phyloP scores from a whole-genome alignment of 2,888 invertebrate species.

The Danaus chrysippus region DNA sequence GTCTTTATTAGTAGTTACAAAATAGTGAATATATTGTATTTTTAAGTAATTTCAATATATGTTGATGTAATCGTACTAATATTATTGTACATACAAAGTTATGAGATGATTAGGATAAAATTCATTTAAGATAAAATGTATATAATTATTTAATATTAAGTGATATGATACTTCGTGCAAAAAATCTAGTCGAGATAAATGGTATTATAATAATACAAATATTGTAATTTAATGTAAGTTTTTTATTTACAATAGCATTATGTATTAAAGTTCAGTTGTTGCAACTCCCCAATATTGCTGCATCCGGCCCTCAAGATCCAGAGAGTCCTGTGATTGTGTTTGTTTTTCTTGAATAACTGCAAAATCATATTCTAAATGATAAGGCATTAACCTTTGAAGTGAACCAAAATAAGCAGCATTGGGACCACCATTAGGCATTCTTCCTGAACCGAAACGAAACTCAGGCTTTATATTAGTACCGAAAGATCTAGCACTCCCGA shows the following conservation, averaged over 20 bases:
- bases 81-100: slow-evolving; percentile 54
- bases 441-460: slow-evolving; percentile 78
- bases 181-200: slow-evolving; percentile 76
- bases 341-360: slow-evolving; percentile 89
- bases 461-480: slow-evolving; percentile 82
- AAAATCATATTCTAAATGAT: slow-evolving; percentile 89
- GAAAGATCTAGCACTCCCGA: slow-evolving; percentile 89
- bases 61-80: slow-evolving; percentile 48
- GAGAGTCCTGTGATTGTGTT: slow-evolving; percentile 82
- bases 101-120: slow-evolving; percentile 26
- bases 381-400: slow-evolving; percentile 89
- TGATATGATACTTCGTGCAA: slow-evolving; percentile 73
- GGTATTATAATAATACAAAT: slow-evolving; percentile 62
- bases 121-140: slow-evolving; percentile 9
- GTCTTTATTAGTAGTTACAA: slow-evolving; percentile 32
- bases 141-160: slow-evolving; percentile 22
- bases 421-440: slow-evolving; percentile 86
- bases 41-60: slow-evolving; percentile 36
- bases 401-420: slow-evolving; percentile 94
- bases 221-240: slow-evolving; percentile 60
- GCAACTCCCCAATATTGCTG: slow-evolving; percentile 95
- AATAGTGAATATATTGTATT: slow-evolving; percentile 28
- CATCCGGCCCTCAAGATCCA: slow-evolving; percentile 90
- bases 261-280: slow-evolving; percentile 85
- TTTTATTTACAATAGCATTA: slow-evolving; percentile 48